These are phyloP conservation scores for Caenorhabditis zanzibari DNA, from an alignment of 2,888 invertebrate genomes.

Conservation along the genomic window DNA sequence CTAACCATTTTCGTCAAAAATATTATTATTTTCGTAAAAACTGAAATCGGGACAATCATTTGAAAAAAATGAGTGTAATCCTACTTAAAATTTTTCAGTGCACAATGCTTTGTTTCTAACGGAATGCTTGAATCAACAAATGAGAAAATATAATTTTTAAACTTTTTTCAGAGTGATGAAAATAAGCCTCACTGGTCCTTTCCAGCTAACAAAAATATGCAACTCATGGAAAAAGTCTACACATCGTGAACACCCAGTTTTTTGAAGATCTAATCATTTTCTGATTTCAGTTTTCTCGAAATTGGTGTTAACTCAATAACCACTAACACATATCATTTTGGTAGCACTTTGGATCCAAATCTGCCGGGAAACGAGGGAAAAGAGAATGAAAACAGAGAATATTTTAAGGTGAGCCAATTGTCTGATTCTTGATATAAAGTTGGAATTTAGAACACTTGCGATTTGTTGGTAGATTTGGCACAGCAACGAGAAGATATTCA, in stretches of 20 bases:
- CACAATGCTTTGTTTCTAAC: too few species aligned
- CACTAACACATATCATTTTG: slow-evolving; percentile 65
- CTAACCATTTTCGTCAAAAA: too few species aligned
- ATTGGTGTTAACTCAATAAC: slow-evolving; percentile 34
- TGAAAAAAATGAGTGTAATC: too few species aligned
- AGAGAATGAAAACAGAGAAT: not conserved
- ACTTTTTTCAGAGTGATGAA: slow-evolving; percentile 22
- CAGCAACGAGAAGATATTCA: not conserved
- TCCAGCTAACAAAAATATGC: slow-evolving; percentile 22
- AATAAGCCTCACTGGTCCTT: slow-evolving; percentile 60
- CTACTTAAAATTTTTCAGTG: too few species aligned
- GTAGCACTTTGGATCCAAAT: slow-evolving; percentile 35
- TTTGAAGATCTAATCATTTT: not conserved
- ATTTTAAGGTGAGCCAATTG: slow-evolving; percentile 27
- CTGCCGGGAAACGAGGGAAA: not conserved
- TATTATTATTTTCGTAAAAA: too few species aligned
- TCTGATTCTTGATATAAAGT: too few species aligned
- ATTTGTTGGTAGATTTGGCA: not conserved
- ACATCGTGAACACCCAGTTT: slow-evolving; percentile 21
- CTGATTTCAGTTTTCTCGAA: slow-evolving; percentile 33
- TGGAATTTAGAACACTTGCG: slow-evolving; percentile 40
- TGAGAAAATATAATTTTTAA: too few species aligned
- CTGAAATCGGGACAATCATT: too few species aligned
- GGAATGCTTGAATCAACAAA: too few species aligned
- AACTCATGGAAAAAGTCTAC: slow-evolving; percentile 50